Percentiles rank a stretch among this genome's conserved stretches.
Evolutionary conservation across 2,888 invertebrate species (phyloP).

Genomic region (Dynastes hyllus): DNA sequence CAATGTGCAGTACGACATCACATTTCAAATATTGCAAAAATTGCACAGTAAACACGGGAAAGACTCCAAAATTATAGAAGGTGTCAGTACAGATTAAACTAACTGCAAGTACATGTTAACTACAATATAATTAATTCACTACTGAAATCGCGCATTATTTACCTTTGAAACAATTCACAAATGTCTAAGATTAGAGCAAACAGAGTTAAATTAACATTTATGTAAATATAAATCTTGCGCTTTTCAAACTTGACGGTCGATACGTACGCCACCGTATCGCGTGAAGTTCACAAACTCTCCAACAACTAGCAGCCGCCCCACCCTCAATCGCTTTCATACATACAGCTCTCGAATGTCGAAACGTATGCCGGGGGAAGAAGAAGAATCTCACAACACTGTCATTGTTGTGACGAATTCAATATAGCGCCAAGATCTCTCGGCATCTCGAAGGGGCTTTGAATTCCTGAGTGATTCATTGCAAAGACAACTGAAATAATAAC

Average conservation of each 20-base stretch:
- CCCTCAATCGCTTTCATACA: not conserved
- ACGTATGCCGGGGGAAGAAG: not conserved
- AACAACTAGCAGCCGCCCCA: not conserved
- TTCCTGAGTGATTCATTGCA: slow-evolving; percentile 56
- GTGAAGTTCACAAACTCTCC: slow-evolving; percentile 28
- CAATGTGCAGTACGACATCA: too few species aligned
- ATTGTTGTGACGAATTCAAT: slow-evolving; percentile 59
- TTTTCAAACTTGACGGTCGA: slow-evolving; percentile 41
- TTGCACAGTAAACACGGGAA: too few species aligned
- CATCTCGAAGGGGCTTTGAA: slow-evolving; percentile 55
- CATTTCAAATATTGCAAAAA: too few species aligned
- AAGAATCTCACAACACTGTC: slow-evolving; percentile 52
- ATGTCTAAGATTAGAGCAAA: slow-evolving; percentile 52
- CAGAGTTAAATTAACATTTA: slow-evolving; percentile 57
- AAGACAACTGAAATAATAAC: slow-evolving; percentile 61
- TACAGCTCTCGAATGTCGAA: slow-evolving; percentile 8
- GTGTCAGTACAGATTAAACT: slow-evolving; percentile 24
- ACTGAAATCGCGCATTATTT: slow-evolving; percentile 35
- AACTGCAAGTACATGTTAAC: slow-evolving; percentile 12
- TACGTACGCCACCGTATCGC: slow-evolving; percentile 19
- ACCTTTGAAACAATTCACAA: slow-evolving; percentile 53
- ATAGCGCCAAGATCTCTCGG: slow-evolving; percentile 57
- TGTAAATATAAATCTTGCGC: slow-evolving; percentile 58
- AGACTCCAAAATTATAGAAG: not conserved
- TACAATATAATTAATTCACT: slow-evolving; percentile 47